Evolutionary conservation across 2,888 invertebrate genomes (phyloP).

Genomic region (Noctua fimbriata): DNA sequence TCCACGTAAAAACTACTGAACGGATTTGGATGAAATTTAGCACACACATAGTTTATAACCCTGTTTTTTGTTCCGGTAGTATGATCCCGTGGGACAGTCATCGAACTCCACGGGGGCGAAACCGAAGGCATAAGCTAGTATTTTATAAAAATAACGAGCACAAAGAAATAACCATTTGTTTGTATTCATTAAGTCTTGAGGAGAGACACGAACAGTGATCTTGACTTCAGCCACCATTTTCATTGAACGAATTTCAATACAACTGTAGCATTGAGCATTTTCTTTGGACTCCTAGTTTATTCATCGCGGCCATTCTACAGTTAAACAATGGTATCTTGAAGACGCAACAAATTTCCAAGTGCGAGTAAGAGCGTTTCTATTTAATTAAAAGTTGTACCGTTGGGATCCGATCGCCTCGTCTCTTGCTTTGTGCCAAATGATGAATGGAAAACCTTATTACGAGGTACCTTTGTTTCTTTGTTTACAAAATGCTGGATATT

Average conservation of each 20-base stretch:
- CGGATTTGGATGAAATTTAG: too few species aligned
- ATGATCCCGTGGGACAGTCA: too few species aligned
- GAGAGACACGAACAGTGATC: background rate
- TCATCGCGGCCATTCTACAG: slow-evolving; percentile 58
- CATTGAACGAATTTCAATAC: slow-evolving; percentile 36
- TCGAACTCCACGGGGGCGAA: too few species aligned
- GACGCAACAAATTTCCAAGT: slow-evolving; percentile 79
- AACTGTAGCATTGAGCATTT: slow-evolving; percentile 41
- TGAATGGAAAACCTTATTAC: slow-evolving; percentile 68
- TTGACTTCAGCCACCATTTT: slow-evolving; percentile 6
- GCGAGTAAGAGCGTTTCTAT: slow-evolving; percentile 77
- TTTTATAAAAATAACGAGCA: background rate
- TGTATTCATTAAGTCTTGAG: background rate
- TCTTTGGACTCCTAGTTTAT: slow-evolving; percentile 58
- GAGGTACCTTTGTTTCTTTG: slow-evolving; percentile 56
- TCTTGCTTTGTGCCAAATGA: slow-evolving; percentile 73
- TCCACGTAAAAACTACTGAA: too few species aligned
- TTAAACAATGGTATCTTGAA: slow-evolving; percentile 77
- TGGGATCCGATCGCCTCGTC: slow-evolving; percentile 70
- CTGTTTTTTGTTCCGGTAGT: too few species aligned
- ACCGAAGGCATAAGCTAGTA: background rate
- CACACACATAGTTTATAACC: too few species aligned
- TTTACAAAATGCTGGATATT: slow-evolving; percentile 47
- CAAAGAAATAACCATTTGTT: background rate
- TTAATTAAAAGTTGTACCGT: slow-evolving; percentile 83